Evolutionary conservation across 2,888 invertebrate genomes (phyloP), one percentile per base, ranked within the genome.

Genomic region (Philhelius pedissequus): DNA sequence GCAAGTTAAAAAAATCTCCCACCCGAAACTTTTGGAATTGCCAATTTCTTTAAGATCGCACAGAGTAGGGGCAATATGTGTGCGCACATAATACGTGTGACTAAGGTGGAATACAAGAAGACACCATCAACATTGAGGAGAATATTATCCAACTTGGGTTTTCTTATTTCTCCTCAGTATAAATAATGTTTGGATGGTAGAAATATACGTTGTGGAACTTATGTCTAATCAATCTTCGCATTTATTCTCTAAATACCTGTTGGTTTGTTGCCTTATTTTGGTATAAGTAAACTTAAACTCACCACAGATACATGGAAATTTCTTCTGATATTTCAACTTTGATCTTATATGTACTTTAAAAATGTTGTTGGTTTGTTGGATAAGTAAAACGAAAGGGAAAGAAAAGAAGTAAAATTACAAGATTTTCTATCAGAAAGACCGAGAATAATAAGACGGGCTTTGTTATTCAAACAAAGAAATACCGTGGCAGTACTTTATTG

Each of bases 1-100:
- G 87, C 86, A 86, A 88, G 88, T 88, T 90, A 91, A 91, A 73
- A 77, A 77, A 38, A 52, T 83, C 84, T 84, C 84, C 84, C 80
- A 84, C 84, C 74, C n/a, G 9, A 52, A 64, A 18, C 79, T 64
- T 70, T 58, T 74, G 32, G 48, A 64, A 73, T 82, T 71, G 78
- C 56, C 48, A 75, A 82, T 82, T 82, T 86, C 62, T 68, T 68
- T 35, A 9, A 25, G 38, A 8, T 7, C 48, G 18, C 11, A 15
- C 25, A 52, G 52, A 68, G 84, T 75, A 84, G 84, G 84, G 84
- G 75, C 43, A 45, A 18, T 50, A 45, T 20, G 15, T 40, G 43
- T 73, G 48, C 35, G 15, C 60, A 45, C 8, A 35, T 22, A n/a
- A 30, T 43, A 45, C 38, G 50, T 71, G 70, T 60, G 58, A 40